Conservation (phyloP, 2,888 invertebrate species). For the Microplitis deprimator region DNA sequence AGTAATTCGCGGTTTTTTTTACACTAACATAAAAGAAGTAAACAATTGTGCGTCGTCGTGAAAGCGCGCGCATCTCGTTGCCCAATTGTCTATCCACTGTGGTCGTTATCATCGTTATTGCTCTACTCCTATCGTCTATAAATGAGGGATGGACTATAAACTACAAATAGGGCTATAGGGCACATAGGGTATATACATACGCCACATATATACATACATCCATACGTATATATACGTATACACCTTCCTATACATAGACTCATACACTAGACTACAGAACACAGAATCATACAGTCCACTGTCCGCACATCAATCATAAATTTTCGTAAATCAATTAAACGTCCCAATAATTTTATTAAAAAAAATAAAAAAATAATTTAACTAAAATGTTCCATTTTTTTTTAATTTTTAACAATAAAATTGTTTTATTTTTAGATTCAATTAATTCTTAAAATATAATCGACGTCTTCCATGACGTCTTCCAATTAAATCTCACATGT, state of each 20-base stretch:
- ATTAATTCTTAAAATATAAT: background rate
- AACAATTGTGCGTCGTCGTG: conserved; percentile 28
- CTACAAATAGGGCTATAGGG: background rate
- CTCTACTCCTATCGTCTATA: background rate
- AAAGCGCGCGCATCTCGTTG: conserved; percentile 20
- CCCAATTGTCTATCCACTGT: conserved; percentile 20
- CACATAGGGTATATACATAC: background rate
- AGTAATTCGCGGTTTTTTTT: background rate
- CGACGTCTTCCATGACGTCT: background rate
- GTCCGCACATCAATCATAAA: too few species aligned
- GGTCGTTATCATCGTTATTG: conserved; percentile 18
- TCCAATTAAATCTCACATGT: background rate
- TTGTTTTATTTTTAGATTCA: background rate
- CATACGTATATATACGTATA: background rate
- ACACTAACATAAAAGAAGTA: background rate
- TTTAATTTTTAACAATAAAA: too few species aligned
- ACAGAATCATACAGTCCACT: too few species aligned
- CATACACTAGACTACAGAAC: too few species aligned
- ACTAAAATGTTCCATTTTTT: too few species aligned
- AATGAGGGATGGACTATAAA: background rate
- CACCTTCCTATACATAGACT: too few species aligned
- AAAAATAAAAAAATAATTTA: too few species aligned
- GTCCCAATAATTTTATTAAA: background rate
- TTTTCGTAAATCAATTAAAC: background rate
- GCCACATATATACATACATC: background rate